phyloP scores from a whole-genome alignment of 1,140 invertebrate genomes.

The Halictus rubicundus region DNA sequence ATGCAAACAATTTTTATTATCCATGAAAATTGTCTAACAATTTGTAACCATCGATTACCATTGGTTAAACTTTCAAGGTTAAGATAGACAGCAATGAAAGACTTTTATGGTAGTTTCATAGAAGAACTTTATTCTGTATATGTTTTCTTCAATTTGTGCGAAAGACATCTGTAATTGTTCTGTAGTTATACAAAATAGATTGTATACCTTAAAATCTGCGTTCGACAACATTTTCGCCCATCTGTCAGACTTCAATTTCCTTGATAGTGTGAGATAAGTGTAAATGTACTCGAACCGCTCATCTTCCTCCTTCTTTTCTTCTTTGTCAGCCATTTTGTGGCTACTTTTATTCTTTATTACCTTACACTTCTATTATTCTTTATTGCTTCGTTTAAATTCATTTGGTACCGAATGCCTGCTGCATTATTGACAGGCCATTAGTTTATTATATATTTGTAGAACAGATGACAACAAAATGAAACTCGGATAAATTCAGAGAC shows the following conservation, averaged over 20 bases:
- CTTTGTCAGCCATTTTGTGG: constrained; percentile 60
- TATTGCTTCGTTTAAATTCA: not conserved
- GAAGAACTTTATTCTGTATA: too few relatives aligned
- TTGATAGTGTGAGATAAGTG: constrained; percentile 69
- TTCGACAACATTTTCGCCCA: constrained; percentile 88
- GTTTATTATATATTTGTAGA: not conserved
- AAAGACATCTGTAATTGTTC: not conserved
- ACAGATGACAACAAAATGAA: constrained; percentile 1
- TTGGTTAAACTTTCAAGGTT: not conserved
- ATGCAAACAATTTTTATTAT: too few relatives aligned
- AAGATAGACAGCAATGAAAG: not conserved
- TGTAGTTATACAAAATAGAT: not conserved
- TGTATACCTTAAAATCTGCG: constrained; percentile 83
- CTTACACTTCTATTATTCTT: not conserved
- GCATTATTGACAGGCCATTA: not conserved
- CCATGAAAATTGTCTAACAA: too few relatives aligned
- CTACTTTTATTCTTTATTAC: not conserved
- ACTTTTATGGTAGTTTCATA: too few relatives aligned
- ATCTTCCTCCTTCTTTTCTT: constrained; percentile 68
- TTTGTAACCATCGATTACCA: too few relatives aligned
- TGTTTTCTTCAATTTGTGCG: not conserved
- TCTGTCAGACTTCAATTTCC: constrained; percentile 86
- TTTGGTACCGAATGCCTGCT: not conserved
- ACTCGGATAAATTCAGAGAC: not conserved
- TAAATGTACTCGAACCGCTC: constrained; percentile 71